These are phyloP conservation scores for Aporrectodea caliginosa DNA, from an alignment of 1,140 invertebrate species.

Conservation along the genomic window DNA sequence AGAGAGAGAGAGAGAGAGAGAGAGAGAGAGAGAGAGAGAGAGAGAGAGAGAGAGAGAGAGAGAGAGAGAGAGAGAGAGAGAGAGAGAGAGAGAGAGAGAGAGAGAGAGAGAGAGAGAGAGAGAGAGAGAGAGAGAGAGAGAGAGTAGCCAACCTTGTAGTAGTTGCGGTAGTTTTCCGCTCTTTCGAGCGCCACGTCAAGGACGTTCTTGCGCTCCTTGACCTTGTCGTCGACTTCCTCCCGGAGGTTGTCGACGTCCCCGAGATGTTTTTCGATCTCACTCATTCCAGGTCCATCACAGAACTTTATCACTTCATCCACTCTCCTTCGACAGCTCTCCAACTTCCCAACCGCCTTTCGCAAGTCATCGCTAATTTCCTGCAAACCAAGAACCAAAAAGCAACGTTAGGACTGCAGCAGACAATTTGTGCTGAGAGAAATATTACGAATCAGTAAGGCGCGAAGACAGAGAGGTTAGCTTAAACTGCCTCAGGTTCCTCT, in stretches of 20 bases:
- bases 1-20: no score
- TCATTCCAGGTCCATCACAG: conserved; percentile 24
- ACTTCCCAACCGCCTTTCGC: conserved; percentile 10
- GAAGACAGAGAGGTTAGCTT: no score
- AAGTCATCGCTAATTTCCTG: conserved; percentile 9
- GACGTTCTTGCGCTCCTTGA: conserved; percentile 6
- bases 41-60: no score
- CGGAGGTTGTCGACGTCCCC: conserved; percentile 16
- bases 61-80: no score
- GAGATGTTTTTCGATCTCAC: conserved; percentile 20
- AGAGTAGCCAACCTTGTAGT: conserved; percentile 26
- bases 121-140: no score
- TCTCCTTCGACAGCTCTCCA: conserved; percentile 11
- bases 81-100: no score
- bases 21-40: no score
- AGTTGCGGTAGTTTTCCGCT: conserved; percentile 14
- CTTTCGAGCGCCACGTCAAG: conserved; percentile 19
- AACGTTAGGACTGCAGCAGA: neutral
- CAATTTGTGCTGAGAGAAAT: neutral
- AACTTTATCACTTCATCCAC: conserved; percentile 18
- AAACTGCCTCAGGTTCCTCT: neutral
- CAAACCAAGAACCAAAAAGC: neutral
- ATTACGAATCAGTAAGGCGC: neutral
- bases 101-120: no score
- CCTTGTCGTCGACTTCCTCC: conserved; percentile 17